These are phyloP conservation scores for Fratercula arctica DNA, from an alignment of 2,797 vertebrate species.

Conservation along the genomic window DNA sequence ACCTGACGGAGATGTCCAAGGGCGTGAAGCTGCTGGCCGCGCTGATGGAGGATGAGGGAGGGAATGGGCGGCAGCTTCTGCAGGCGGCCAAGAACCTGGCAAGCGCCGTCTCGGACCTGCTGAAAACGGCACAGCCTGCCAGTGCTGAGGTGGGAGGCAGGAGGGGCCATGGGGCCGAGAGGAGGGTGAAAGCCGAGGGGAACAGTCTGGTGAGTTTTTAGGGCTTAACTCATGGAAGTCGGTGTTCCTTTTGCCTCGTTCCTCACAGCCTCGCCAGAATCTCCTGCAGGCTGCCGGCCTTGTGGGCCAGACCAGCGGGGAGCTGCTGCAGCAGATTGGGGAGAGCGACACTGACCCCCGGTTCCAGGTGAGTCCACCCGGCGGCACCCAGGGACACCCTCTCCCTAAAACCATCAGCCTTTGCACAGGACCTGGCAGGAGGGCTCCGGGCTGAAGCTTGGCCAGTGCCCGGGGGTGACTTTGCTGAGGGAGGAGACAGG, in stretches of 20 bases:
- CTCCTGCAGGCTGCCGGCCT: slow-evolving; percentile 95
- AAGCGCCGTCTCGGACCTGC: slow-evolving; percentile 89
- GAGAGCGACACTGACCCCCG: slow-evolving; percentile 92
- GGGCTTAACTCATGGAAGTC: rapidly evolving
- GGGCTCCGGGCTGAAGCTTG: rapidly evolving
- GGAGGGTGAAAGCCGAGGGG: neutral
- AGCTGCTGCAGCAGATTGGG: slow-evolving; percentile 95
- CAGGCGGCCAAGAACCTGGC: slow-evolving; percentile 95
- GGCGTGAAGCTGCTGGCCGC: slow-evolving; percentile 94
- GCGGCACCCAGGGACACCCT: rapidly evolving
- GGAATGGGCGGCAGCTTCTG: slow-evolving; percentile 90
- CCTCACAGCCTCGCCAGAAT: slow-evolving; percentile 90
- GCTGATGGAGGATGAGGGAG: slow-evolving; percentile 94
- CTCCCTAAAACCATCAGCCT: neutral
- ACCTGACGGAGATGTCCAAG: slow-evolving; percentile 98
- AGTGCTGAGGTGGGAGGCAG: slow-evolving; percentile 85
- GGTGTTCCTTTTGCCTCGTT: neutral
- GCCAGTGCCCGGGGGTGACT: rapidly evolving
- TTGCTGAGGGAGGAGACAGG: neutral
- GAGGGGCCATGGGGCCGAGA: neutral
- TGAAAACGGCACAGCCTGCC: slow-evolving; percentile 93
- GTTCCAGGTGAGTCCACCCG: slow-evolving; percentile 86
- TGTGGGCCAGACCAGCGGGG: slow-evolving; percentile 94
- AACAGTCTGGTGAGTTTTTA: neutral
- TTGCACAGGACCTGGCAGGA: neutral